A percentile compares a stretch with the other conserved stretches of the same genome.
phyloP scores from a whole-genome alignment of 2,797 vertebrate genomes.

The Syndactyla subalaris region DNA sequence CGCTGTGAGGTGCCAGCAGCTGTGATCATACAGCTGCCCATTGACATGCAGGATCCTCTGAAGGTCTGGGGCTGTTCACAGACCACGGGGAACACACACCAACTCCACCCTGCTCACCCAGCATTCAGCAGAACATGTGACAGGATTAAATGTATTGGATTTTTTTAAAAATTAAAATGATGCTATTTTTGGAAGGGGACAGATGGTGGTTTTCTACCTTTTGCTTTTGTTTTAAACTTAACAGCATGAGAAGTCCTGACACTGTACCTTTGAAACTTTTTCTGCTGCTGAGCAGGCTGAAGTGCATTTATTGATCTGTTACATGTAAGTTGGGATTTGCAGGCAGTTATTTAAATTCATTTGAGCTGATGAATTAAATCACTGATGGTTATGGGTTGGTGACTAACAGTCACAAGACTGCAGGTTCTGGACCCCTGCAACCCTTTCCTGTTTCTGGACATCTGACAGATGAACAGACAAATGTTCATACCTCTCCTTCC shows the following conservation, averaged over 20 bases:
- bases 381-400: not conserved
- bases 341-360: not conserved
- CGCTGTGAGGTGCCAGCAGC: not conserved
- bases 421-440: not conserved
- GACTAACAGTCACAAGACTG: not conserved
- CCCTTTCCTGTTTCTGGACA: not conserved
- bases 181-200: not conserved
- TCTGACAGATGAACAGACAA: not conserved
- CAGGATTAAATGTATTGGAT: not conserved
- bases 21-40: not conserved
- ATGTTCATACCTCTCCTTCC: not conserved
- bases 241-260: not conserved
- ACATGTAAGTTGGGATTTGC: not conserved
- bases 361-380: not conserved
- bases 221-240: not conserved
- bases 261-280: not conserved
- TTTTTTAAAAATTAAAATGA: not conserved
- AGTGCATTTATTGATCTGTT: not conserved
- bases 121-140: not conserved
- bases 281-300: not conserved
- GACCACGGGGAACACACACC: not conserved
- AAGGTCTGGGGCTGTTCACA: not conserved
- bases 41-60: not conserved
- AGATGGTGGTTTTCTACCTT: constrained; percentile 13
- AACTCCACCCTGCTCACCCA: not conserved